phyloP scores from a whole-genome alignment of 2,888 invertebrate species.

The Pristionchus entomophagus region DNA sequence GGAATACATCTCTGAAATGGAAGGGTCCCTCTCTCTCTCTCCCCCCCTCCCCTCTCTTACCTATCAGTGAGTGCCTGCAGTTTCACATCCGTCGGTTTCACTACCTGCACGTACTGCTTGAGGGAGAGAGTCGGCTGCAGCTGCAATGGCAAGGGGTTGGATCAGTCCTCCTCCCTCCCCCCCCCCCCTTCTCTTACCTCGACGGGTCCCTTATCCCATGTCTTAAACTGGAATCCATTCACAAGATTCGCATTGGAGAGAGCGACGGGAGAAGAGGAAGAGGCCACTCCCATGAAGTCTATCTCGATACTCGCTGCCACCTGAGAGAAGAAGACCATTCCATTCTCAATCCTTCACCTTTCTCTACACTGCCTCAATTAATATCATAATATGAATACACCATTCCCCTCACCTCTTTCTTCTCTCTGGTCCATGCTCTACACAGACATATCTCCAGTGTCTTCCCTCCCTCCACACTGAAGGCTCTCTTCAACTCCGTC shows the following conservation, averaged over 20 bases:
- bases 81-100: constrained; percentile 33
- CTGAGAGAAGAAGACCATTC: not conserved
- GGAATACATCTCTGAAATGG: constrained; percentile 33
- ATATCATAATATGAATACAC: not conserved
- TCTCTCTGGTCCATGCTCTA: constrained; percentile 34
- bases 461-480: constrained; percentile 81
- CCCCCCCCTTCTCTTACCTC: constrained; percentile 40
- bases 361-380: not conserved
- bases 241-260: constrained; percentile 38
- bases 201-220: constrained; percentile 44
- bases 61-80: constrained; percentile 39
- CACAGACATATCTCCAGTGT: constrained; percentile 86
- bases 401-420: constrained; percentile 1
- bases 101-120: constrained; percentile 37
- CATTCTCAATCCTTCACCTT: not conserved
- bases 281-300: constrained; percentile 62
- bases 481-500: constrained; percentile 8
- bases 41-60: not conserved
- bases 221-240: constrained; percentile 20
- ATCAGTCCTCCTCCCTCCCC: not conserved
- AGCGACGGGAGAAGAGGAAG: not conserved
- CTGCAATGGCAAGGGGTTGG: not conserved
- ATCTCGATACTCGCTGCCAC: constrained; percentile 52
- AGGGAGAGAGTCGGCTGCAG: constrained; percentile 38
- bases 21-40: too few relatives aligned